These are phyloP conservation scores for Aphaenogaster rudis DNA, from an alignment of 1,140 invertebrate genomes.

Conservation along the genomic window DNA sequence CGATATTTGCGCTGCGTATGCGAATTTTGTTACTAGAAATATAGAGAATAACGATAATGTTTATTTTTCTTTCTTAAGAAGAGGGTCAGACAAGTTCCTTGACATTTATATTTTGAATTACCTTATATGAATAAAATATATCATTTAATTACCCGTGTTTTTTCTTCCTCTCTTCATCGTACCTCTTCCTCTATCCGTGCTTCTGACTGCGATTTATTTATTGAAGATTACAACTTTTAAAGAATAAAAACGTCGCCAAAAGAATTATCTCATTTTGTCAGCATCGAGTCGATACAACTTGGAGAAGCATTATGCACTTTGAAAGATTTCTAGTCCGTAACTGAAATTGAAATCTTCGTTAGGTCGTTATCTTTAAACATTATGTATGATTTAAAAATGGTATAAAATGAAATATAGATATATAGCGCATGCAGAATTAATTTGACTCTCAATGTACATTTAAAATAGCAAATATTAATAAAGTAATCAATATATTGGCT, in stretches of 20 bases:
- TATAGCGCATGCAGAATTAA: neutral
- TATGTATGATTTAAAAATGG: no score
- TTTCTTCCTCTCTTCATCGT: neutral
- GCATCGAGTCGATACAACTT: neutral
- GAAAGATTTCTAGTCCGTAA: no score
- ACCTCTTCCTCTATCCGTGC: neutral
- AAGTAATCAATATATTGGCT: no score
- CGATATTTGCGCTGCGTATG: slow-evolving; percentile 41
- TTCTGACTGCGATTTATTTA: neutral
- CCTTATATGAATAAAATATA: slow-evolving; percentile 83
- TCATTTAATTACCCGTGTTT: slow-evolving; percentile 76
- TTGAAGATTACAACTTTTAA: neutral
- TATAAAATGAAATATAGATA: neutral
- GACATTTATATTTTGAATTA: slow-evolving; percentile 84
- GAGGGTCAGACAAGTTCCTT: slow-evolving; percentile 84
- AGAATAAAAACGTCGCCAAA: neutral
- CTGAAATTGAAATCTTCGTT: no score
- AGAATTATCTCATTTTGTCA: no score
- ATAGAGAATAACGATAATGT: slow-evolving; percentile 63
- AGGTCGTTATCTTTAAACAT: no score
- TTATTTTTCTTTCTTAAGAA: slow-evolving; percentile 79
- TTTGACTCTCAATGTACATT: neutral
- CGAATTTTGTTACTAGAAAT: slow-evolving; percentile 23
- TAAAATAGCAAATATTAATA: neutral
- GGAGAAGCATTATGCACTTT: no score